These are phyloP conservation scores for Myrmecophaga tridactyla DNA, from an alignment of 2,113 vertebrate species.

Conservation along the genomic window DNA sequence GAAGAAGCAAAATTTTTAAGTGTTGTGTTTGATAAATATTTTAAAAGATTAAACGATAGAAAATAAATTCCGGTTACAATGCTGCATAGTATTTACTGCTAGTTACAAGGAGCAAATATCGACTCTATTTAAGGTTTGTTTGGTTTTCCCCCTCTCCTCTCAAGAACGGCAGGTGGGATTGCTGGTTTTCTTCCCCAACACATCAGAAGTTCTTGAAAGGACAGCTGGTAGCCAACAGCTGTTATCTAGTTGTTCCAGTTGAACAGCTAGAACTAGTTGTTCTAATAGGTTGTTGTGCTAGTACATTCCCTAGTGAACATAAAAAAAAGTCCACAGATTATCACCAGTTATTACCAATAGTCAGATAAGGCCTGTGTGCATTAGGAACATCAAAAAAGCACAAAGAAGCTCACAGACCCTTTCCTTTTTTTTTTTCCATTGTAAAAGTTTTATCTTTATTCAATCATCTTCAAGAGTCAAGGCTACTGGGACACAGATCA, in stretches of 20 bases:
- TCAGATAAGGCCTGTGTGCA: background rate
- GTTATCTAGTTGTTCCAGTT: background rate
- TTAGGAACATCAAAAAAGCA: background rate
- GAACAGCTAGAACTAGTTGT: background rate
- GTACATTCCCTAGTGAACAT: background rate
- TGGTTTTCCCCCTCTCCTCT: background rate
- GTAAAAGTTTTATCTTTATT: too few relatives aligned
- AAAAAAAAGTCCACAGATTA: background rate
- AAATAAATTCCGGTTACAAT: background rate
- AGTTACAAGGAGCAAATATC: background rate
- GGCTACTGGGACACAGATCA: too few relatives aligned
- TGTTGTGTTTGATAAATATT: too few relatives aligned
- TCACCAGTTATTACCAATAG: background rate
- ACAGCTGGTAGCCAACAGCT: background rate
- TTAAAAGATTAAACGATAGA: background rate
- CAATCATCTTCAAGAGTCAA: too few relatives aligned
- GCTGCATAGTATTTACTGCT: background rate
- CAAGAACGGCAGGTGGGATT: background rate
- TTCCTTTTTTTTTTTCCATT: too few relatives aligned
- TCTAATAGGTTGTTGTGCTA: background rate
- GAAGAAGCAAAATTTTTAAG: background rate
- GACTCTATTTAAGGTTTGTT: background rate
- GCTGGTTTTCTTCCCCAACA: background rate
- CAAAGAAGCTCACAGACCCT: background rate
- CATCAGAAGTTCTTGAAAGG: background rate